phyloP scores from a whole-genome alignment of 1,140 invertebrate genomes.

The Drosophila tristis region DNA sequence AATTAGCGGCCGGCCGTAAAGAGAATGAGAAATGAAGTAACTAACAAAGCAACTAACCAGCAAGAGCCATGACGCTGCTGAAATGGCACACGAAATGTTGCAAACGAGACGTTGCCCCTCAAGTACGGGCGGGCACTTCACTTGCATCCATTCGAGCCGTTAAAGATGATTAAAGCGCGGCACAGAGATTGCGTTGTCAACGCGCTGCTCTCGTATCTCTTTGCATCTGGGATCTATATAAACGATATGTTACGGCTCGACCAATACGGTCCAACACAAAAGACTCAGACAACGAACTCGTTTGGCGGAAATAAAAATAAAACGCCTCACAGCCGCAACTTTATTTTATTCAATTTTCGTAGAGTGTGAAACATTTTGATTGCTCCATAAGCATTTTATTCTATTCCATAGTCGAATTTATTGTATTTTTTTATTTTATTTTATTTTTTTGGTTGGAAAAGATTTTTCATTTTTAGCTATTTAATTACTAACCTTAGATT shows the following conservation, averaged over 20 bases:
- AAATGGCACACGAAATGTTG: conserved; percentile 53
- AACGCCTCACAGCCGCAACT: conserved; percentile 1
- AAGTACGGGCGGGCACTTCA: conserved; percentile 12
- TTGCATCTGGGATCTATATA: conserved; percentile 34
- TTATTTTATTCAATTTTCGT: conserved; percentile 23
- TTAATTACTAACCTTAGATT: conserved; percentile 3
- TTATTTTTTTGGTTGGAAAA: background rate
- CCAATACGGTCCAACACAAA: conserved; percentile 36
- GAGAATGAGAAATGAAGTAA: conserved; percentile 30
- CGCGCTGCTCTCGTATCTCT: conserved; percentile 40
- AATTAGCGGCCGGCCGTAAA: conserved; percentile 25
- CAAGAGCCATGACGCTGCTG: conserved; percentile 52
- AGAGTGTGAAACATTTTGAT: conserved; percentile 1
- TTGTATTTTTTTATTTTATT: background rate
- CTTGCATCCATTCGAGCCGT: conserved; percentile 8
- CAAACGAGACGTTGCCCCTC: conserved; percentile 26
- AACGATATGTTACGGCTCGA: conserved; percentile 38
- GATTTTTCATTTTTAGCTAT: background rate
- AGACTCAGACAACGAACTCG: conserved; percentile 71
- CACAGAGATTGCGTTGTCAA: conserved; percentile 57
- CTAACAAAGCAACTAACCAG: conserved; percentile 38
- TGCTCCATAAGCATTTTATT: no score
- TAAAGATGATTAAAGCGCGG: conserved; percentile 61
- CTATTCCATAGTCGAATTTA: background rate
- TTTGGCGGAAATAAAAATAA: conserved; percentile 20